phyloP scores from a whole-genome alignment of 2,113 vertebrate species.

The Cervus canadensis region DNA sequence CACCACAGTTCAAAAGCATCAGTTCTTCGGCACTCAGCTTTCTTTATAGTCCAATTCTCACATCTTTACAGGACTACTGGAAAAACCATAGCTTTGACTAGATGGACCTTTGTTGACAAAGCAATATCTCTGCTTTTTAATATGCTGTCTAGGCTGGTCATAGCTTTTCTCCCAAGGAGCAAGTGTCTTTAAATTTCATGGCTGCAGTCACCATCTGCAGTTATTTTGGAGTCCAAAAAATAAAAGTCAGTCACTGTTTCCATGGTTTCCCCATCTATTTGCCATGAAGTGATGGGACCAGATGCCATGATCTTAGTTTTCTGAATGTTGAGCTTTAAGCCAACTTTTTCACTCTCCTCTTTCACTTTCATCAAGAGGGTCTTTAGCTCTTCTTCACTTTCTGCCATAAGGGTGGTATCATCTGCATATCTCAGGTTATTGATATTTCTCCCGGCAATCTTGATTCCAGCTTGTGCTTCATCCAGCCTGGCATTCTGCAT shows the following conservation, averaged over 20 bases:
- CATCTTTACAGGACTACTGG: neutral
- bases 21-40: neutral
- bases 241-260: neutral
- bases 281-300: neutral
- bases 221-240: neutral
- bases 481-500: neutral
- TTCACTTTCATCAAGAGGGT: neutral
- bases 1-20: neutral
- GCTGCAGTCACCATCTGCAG: neutral
- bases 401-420: neutral
- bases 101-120: neutral
- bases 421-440: neutral
- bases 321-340: neutral
- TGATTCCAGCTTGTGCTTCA: neutral
- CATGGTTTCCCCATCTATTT: neutral
- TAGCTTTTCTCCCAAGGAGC: neutral
- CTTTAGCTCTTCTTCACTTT: neutral
- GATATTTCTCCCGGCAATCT: neutral
- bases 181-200: neutral
- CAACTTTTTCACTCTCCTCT: neutral
- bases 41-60: neutral
- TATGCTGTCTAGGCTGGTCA: neutral
- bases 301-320: neutral
- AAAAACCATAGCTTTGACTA: neutral
- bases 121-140: neutral